These are phyloP conservation scores for Bombylius discolor DNA, from an alignment of 2,888 invertebrate species.

Conservation along the genomic window DNA sequence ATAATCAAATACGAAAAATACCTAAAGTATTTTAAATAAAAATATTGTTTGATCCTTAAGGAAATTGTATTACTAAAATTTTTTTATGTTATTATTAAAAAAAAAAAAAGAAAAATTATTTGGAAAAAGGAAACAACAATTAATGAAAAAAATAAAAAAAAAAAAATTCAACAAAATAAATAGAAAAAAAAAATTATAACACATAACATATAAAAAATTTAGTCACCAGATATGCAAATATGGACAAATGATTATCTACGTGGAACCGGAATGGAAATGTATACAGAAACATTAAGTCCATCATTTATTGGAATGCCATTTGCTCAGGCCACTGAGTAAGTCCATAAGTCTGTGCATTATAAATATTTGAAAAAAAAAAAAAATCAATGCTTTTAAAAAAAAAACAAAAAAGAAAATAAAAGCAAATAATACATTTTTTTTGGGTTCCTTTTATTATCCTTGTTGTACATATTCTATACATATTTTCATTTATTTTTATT, in stretches of 20 bases:
- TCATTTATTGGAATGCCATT: slow-evolving; percentile 98
- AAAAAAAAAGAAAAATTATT: too few species aligned
- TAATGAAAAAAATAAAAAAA: neutral
- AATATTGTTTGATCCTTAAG: too few species aligned
- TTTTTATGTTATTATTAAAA: too few species aligned
- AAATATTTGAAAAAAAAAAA: neutral
- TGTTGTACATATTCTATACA: neutral
- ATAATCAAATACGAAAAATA: too few species aligned
- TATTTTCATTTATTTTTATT: neutral
- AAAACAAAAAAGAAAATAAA: neutral
- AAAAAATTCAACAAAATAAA: neutral
- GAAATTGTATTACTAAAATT: too few species aligned
- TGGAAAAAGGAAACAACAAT: too few species aligned
- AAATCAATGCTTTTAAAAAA: neutral
- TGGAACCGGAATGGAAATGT: slow-evolving; percentile 99
- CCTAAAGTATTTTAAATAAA: too few species aligned
- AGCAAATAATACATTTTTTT: too few species aligned
- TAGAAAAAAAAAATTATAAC: neutral
- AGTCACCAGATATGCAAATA: slow-evolving; percentile 93
- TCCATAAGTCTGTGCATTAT: slow-evolving; percentile 27
- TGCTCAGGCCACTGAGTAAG: slow-evolving; percentile 98
- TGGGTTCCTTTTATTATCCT: neutral
- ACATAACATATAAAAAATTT: slow-evolving; percentile 6
- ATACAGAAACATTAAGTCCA: slow-evolving; percentile 95
- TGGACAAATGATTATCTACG: slow-evolving; percentile 99